Conservation (phyloP, 2,797 vertebrate genomes). For the Agapornis canus region DNA sequence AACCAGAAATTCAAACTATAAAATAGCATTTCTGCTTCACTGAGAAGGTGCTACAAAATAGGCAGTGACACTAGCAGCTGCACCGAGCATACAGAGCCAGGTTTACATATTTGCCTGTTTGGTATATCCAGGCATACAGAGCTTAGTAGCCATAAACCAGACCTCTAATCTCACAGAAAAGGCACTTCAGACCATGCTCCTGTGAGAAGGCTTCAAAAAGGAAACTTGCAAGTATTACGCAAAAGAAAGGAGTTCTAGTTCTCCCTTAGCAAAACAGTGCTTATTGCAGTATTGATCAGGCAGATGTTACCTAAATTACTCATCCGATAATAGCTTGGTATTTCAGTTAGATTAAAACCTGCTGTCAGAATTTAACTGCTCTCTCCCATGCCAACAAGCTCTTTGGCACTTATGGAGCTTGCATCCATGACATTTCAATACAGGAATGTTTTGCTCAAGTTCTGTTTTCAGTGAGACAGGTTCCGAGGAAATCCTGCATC, state of each 20-base stretch:
- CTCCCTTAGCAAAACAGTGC: neutral
- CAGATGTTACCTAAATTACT: neutral
- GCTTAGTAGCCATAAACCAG: neutral
- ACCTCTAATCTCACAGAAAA: neutral
- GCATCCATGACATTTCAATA: neutral
- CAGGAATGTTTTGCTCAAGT: neutral
- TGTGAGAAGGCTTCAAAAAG: neutral
- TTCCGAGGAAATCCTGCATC: neutral
- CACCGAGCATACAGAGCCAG: slow-evolving; percentile 11
- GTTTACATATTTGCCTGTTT: neutral
- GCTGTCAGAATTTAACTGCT: neutral
- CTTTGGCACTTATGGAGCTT: neutral
- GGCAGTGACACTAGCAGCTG: neutral
- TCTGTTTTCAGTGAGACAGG: neutral
- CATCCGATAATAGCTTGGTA: neutral
- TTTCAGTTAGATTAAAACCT: neutral
- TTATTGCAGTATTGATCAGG: neutral
- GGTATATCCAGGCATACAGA: neutral
- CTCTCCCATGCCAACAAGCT: neutral
- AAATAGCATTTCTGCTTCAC: neutral
- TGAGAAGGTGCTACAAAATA: neutral
- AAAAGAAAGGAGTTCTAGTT: neutral
- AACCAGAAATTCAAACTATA: neutral
- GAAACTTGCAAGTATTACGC: neutral
- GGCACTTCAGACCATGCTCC: neutral